Base-by-base conservation (phyloP, 2,888 invertebrate species). In the Neoscelio sp. region DNA sequence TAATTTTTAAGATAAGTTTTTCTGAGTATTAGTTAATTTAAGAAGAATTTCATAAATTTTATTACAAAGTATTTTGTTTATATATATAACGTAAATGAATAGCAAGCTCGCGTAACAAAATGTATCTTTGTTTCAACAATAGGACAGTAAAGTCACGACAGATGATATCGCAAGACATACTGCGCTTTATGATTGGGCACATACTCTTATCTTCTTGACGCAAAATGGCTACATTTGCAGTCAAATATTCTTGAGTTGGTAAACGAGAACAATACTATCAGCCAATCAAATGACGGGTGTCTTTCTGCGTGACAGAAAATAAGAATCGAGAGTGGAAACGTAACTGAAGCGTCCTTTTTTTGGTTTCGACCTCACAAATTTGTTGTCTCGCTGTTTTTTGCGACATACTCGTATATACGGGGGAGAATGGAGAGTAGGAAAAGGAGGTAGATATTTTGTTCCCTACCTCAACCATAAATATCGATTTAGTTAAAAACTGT, bases 361-460 rank as follows among this genome's bases (percentile, higher is more conserved):
- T 12, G 30, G 26, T 28, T 38, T 42, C 13, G 18, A 40, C 33
- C 18, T 15, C 12, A 10, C 7, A 17, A 15, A 10, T 38, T 6
- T 62, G 52, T 33, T 65, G 76, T 75, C 48, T 68, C 42, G 64
- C 65, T 78, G 79, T 78, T 80, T 71, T 62, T 33, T 46, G 26
- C 64, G 64, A 64, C 48, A 74, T n/a, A n/a, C n/a, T n/a, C n/a
- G n/a, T n/a, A n/a, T 65, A 65, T 65, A 71, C 46, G 73, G 73
- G 56, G 15, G 44, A 7, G 46, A 52, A 54, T 60, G 52, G 26
- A 30, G 33, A 8, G 15, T 20, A 35, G 33, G n/a, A 38, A 13
- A 35, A 20, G 56, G 56, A 62, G 35, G 44, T 42, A 56, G 50
- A 78, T 68, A 82, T 82, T 82, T 74, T 78, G n/a, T n/a, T n/a